These are phyloP conservation scores for Petaurus breviceps DNA, from an alignment of 2,113 vertebrate genomes.

Conservation along the genomic window DNA sequence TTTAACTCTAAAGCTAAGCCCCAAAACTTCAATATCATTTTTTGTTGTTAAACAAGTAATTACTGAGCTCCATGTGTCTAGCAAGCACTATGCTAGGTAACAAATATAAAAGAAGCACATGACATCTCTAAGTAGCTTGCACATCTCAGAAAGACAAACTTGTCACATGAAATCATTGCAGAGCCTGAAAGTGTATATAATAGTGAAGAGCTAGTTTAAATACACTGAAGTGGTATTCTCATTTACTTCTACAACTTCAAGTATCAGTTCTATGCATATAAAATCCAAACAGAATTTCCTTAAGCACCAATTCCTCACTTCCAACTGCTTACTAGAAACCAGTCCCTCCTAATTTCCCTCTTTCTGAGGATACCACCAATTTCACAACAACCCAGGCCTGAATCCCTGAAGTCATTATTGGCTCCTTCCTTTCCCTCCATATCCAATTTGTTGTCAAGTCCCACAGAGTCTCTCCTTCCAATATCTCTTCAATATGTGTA, in stretches of 20 bases:
- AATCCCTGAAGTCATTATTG: not conserved
- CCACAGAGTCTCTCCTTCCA: not conserved
- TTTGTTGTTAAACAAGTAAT: slow-evolving; percentile 20
- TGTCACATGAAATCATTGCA: not conserved
- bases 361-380: not conserved
- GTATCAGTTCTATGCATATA: not conserved
- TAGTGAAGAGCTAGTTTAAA: not conserved
- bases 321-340: not conserved
- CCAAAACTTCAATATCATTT: not conserved
- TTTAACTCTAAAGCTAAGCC: not conserved
- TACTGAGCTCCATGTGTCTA: not conserved
- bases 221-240: not conserved
- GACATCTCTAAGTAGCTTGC: not conserved
- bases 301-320: not conserved
- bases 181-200: not conserved
- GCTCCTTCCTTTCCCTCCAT: not conserved
- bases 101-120: slow-evolving; percentile 4
- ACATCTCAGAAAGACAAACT: not conserved
- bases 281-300: not conserved
- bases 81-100: slow-evolving; percentile 22
- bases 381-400: not conserved
- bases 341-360: not conserved
- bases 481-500: not conserved
- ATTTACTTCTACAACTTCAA: not conserved
- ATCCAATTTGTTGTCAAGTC: not conserved